Percentiles rank a stretch among this genome's conserved stretches.
phyloP scores from a whole-genome alignment of 2,797 vertebrate genomes.

The Myotis planiceps region DNA sequence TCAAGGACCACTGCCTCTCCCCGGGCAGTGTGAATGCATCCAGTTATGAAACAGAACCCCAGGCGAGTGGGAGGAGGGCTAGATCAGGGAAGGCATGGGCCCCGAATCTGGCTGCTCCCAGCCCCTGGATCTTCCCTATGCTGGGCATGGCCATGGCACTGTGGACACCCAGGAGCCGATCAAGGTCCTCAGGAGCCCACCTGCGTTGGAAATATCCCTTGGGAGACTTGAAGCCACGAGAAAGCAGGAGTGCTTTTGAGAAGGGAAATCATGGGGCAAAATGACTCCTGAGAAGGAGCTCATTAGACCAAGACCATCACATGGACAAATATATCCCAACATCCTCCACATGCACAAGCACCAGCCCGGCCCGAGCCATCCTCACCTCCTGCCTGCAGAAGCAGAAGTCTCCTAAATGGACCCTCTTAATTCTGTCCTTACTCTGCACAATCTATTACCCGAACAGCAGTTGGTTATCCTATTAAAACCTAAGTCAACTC shows the following conservation, averaged over 20 bases:
- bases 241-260: not conserved
- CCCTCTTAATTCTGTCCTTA: not conserved
- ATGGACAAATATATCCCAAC: not conserved
- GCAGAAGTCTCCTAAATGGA: not conserved
- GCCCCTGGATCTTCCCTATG: not conserved
- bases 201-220: not conserved
- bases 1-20: not conserved
- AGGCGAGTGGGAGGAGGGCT: not conserved
- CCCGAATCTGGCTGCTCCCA: not conserved
- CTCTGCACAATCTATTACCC: not conserved
- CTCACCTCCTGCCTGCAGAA: not conserved
- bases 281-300: not conserved
- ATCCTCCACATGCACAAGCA: not conserved
- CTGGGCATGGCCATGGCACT: too few species aligned
- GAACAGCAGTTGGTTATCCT: not conserved
- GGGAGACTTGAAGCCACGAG: not conserved
- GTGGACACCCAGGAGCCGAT: not conserved
- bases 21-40: not conserved
- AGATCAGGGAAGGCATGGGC: not conserved
- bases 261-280: not conserved
- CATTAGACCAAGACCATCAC: not conserved
- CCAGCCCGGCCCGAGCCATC: not conserved
- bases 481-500: not conserved
- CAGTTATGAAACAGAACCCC: not conserved
- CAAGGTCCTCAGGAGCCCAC: not conserved